Evolutionary conservation across 2,888 invertebrate species (phyloP).

Genomic region (Heliconius cydno): DNA sequence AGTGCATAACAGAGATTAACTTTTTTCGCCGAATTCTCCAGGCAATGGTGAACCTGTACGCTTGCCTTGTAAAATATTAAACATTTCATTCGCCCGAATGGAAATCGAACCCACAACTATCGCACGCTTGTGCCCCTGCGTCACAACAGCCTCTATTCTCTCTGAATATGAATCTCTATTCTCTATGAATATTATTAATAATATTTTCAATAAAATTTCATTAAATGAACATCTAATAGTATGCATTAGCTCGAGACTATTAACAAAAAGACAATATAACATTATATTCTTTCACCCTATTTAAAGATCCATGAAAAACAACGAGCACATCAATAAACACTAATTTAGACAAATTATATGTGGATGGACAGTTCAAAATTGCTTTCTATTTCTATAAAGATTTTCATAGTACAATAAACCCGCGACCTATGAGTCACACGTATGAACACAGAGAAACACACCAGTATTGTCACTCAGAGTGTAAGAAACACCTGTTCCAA

Average conservation of each 20-base stretch:
- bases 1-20: too few relatives aligned
- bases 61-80: too few relatives aligned
- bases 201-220: too few relatives aligned
- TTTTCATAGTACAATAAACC: conserved; percentile 10
- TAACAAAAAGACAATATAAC: neutral
- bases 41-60: too few relatives aligned
- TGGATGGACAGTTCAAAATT: conserved; percentile 23
- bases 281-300: neutral
- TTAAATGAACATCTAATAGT: too few relatives aligned
- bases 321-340: neutral
- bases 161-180: too few relatives aligned
- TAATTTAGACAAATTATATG: conserved; percentile 17
- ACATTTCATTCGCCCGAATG: too few relatives aligned
- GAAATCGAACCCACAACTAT: too few relatives aligned
- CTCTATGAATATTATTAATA: too few relatives aligned
- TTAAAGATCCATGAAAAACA: neutral
- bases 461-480: conserved; percentile 17
- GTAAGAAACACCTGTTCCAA: conserved; percentile 41
- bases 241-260: neutral
- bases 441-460: conserved; percentile 1
- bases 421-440: conserved; percentile 28
- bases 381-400: conserved; percentile 3
- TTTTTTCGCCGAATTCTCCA: too few relatives aligned
- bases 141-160: too few relatives aligned
- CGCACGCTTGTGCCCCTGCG: too few relatives aligned